phyloP scores from a whole-genome alignment of 2,113 vertebrate genomes.

The Aramus guarauna region DNA sequence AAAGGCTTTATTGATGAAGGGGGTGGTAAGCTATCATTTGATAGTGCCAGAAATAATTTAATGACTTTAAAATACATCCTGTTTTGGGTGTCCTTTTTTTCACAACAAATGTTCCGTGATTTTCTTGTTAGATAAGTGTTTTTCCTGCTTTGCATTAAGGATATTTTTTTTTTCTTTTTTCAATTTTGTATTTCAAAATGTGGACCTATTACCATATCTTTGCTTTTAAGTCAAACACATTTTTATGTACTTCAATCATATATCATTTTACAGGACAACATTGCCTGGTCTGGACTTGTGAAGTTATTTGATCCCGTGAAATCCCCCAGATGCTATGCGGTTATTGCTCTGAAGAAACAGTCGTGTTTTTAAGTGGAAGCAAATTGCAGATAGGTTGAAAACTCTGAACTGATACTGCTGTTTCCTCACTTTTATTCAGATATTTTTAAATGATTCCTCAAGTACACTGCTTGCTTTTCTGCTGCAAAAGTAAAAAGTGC shows the following conservation, averaged over 20 bases:
- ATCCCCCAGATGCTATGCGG: conserved; percentile 92
- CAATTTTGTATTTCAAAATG: conserved; percentile 11
- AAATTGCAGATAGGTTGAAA: conserved; percentile 20
- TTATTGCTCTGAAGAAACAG: conserved; percentile 85
- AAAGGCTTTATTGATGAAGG: not conserved
- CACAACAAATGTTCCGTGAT: not conserved
- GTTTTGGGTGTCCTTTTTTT: not conserved
- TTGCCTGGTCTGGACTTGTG: conserved; percentile 85
- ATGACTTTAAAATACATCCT: not conserved
- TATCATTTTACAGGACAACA: conserved; percentile 78
- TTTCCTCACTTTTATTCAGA: not conserved
- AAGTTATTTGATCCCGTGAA: conserved; percentile 94
- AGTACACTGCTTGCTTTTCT: not conserved
- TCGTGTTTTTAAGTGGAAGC: conserved; percentile 10
- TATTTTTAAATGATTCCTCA: conserved; percentile 1
- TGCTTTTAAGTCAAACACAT: conserved; percentile 14
- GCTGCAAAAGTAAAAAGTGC: not conserved
- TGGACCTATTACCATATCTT: not conserved
- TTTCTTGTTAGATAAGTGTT: not conserved
- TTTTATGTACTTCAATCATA: conserved; percentile 33
- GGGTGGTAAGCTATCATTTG: not conserved
- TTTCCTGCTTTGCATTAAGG: not conserved
- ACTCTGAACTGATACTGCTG: not conserved
- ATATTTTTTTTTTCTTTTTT: not conserved
- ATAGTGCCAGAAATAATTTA: not conserved